Conservation (phyloP, 2,113 vertebrate genomes). For the Halichoeres trimaculatus region DNA sequence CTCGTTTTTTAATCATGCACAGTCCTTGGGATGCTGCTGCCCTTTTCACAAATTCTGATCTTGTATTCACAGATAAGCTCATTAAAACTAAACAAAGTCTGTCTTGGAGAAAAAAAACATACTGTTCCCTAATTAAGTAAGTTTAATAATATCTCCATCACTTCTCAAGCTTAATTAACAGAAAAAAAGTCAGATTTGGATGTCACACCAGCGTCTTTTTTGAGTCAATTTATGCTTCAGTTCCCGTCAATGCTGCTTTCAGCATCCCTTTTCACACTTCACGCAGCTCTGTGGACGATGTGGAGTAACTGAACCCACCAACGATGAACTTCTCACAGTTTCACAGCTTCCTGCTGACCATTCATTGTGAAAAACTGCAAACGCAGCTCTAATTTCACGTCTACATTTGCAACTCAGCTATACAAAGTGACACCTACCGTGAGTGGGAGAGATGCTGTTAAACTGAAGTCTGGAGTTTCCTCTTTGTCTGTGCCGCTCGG, state of each 20-base stretch:
- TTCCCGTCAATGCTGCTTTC: too few species aligned
- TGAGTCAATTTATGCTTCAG: too few species aligned
- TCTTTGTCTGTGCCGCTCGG: constrained; percentile 29
- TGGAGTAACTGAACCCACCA: constrained; percentile 10
- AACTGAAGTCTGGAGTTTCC: constrained; percentile 45
- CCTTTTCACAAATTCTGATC: neutral
- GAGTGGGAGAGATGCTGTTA: constrained; percentile 33
- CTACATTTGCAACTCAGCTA: constrained; percentile 21
- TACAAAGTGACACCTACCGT: constrained; percentile 28
- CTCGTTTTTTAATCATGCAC: too few species aligned
- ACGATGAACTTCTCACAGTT: constrained; percentile 3
- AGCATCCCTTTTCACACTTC: neutral
- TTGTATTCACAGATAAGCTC: neutral
- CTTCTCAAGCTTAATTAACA: neutral
- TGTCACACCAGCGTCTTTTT: too few species aligned
- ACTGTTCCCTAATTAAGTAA: neutral
- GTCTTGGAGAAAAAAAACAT: neutral
- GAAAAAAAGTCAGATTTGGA: neutral
- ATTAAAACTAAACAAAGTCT: neutral
- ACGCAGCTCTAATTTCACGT: constrained; percentile 27
- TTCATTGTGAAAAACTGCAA: constrained; percentile 42
- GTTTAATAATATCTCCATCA: neutral
- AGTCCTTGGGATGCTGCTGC: too few species aligned
- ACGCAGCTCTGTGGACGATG: neutral
- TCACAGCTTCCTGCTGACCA: constrained; percentile 20